phyloP scores from a whole-genome alignment of 2,888 invertebrate genomes.

The Agrochola macilenta region DNA sequence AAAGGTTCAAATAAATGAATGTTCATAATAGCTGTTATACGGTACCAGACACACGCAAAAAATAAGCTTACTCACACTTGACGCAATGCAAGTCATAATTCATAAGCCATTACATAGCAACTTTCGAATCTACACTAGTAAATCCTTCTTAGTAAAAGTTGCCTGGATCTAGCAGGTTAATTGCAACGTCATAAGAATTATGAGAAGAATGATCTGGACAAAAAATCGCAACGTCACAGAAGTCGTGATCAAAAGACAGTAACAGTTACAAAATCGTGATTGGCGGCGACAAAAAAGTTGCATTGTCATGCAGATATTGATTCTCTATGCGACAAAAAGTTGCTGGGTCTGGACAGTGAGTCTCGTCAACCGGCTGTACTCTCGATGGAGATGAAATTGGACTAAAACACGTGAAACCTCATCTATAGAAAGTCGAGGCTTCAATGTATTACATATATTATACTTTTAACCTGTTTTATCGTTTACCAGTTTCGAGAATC shows the following conservation, averaged over 20 bases:
- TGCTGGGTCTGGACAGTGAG: conserved; percentile 24
- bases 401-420: conserved; percentile 78
- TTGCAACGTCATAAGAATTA: conserved; percentile 25
- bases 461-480: conserved; percentile 79
- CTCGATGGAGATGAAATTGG: conserved; percentile 76
- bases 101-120: conserved; percentile 50
- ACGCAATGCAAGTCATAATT: conserved; percentile 65
- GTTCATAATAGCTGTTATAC: conserved; percentile 38
- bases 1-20: conserved; percentile 34
- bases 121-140: conserved; percentile 51
- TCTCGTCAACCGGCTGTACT: conserved; percentile 54
- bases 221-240: conserved; percentile 41
- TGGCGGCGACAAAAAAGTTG: conserved; percentile 11
- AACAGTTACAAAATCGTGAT: conserved; percentile 33
- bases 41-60: conserved; percentile 30
- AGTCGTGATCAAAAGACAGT: conserved; percentile 27
- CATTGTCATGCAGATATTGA: conserved; percentile 12
- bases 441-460: conserved; percentile 54
- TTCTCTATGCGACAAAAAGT: conserved; percentile 28
- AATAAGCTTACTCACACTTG: conserved; percentile 43
- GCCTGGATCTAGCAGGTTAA: conserved; percentile 33
- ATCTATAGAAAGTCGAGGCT: conserved; percentile 79
- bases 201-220: conserved; percentile 14
- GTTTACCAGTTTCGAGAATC: conserved; percentile 65
- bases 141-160: conserved; percentile 54